Evolutionary conservation across 2,113 vertebrate species (phyloP), one percentile per base, ranked within the genome.

Genomic region (Rhinopomastus cyanomelas): DNA sequence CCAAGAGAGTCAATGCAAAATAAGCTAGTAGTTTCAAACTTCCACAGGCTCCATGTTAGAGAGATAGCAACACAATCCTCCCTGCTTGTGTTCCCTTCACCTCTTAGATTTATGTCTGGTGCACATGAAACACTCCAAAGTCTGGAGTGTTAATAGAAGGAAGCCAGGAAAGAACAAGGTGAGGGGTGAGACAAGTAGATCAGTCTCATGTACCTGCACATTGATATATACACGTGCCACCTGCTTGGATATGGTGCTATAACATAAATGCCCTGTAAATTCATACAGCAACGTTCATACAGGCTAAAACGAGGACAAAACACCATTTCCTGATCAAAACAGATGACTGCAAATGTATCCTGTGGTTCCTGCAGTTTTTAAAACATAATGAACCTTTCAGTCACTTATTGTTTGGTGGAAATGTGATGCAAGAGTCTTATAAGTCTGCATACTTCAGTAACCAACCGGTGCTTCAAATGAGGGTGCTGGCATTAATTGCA

Each of bases 301-400:
- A 65, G 61, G 27, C 19, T 66, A 85, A 87, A 80, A 79, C 81
- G 89, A 73, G 37, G 25, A 74, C 42, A 44, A 64, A 89, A 62
- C 55, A 30, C 12, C 69, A 88, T 83, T 90, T 88, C 92, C 37
- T 52, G 39, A 93, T 77, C 90, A 89, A 94, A 95, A 34, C 9
- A 72, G 8, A n/a, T 59, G 10, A 77, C 76, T 94, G 85, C 52
- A 42, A 80, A 67, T 89, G 89, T 57, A 89, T 46, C 4, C 22
- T 29, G 29, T 52, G 56, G 49, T 65, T 60, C 59, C 67, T 48
- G 66, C 79, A 39, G 57, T 91, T 94, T 91, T 76, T 89, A 80
- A 87, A 90, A 74, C 6, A 56, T 27, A 42, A 78, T 89, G 72
- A 79, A 56, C 69, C 49, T 88, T 46, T 80, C 53, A 64, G 18